Conservation (phyloP, 2,888 invertebrate species). For the Caenorhabditis afra region DNA sequence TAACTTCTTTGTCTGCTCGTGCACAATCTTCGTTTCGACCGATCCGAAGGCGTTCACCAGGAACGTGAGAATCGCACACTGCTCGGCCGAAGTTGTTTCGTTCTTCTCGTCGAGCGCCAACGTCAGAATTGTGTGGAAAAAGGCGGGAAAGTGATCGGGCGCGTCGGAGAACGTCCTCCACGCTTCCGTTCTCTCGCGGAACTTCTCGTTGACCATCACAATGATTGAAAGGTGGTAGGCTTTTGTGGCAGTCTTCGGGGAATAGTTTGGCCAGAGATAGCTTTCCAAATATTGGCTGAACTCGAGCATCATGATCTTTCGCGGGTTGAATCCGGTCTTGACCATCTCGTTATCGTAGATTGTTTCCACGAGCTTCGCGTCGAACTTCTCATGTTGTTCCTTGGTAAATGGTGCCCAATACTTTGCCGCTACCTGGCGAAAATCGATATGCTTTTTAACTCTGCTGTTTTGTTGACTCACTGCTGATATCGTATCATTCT, state of each 20-base stretch:
- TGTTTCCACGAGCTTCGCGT: conserved; percentile 65
- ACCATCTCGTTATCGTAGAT: conserved; percentile 73
- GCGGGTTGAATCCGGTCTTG: conserved; percentile 75
- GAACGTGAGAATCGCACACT: conserved; percentile 91
- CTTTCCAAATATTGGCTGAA: conserved; percentile 91
- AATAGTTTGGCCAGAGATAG: conserved; percentile 96
- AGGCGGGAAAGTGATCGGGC: conserved; percentile 80
- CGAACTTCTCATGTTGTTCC: conserved; percentile 64
- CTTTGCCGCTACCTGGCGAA: conserved; percentile 88
- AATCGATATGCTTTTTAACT: neutral
- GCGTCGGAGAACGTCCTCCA: conserved; percentile 87
- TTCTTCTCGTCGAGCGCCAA: conserved; percentile 84
- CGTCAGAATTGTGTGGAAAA: conserved; percentile 80
- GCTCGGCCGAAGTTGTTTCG: conserved; percentile 84
- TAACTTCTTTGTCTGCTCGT: conserved; percentile 92
- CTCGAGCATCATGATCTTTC: conserved; percentile 72
- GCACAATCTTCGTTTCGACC: conserved; percentile 94
- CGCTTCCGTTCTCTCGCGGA: conserved; percentile 92
- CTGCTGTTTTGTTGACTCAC: conserved; percentile 15
- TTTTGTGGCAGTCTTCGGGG: conserved; percentile 83
- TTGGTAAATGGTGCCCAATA: conserved; percentile 92
- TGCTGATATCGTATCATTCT: conserved; percentile 52
- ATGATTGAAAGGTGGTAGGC: conserved; percentile 88
- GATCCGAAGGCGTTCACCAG: conserved; percentile 97
- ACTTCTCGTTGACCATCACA: conserved; percentile 99